Evolutionary conservation across 2,888 invertebrate genomes (phyloP).

Genomic region (Tiphia femorata): DNA sequence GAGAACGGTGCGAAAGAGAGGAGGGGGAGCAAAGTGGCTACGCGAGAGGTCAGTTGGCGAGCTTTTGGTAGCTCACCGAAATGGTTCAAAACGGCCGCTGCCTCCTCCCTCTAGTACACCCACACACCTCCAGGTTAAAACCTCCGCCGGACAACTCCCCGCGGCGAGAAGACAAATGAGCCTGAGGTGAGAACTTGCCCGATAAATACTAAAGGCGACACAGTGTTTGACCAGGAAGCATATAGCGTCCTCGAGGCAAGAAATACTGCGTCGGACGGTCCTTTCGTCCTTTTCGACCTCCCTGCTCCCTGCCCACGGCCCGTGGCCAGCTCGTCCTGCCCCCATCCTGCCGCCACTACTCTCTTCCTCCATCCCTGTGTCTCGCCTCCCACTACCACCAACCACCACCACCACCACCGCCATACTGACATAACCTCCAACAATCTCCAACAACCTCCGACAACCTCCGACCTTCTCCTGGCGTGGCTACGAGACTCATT

Average conservation of each 20-base stretch:
- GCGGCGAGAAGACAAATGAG: conserved; percentile 68
- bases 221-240: conserved; percentile 66
- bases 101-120: neutral
- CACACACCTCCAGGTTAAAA: conserved; percentile 3
- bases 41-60: conserved; percentile 31
- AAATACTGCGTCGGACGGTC: conserved; percentile 59
- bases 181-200: conserved; percentile 69
- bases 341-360: conserved; percentile 14
- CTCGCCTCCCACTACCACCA: neutral
- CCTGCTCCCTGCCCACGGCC: conserved; percentile 17
- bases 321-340: conserved; percentile 17
- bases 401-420: neutral
- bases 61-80: conserved; percentile 43
- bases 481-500: neutral
- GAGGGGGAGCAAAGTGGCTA: neutral
- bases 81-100: conserved; percentile 14
- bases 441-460: neutral
- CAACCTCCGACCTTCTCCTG: neutral
- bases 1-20: neutral
- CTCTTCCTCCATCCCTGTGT: conserved; percentile 1
- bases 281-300: conserved; percentile 46
- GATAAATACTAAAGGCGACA: conserved; percentile 69
- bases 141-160: conserved; percentile 49
- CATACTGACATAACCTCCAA: conserved; percentile 8
- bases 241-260: conserved; percentile 57